Base-by-base conservation (phyloP, 2,797 vertebrate genomes). In the Eurystomus glaucurus region DNA sequence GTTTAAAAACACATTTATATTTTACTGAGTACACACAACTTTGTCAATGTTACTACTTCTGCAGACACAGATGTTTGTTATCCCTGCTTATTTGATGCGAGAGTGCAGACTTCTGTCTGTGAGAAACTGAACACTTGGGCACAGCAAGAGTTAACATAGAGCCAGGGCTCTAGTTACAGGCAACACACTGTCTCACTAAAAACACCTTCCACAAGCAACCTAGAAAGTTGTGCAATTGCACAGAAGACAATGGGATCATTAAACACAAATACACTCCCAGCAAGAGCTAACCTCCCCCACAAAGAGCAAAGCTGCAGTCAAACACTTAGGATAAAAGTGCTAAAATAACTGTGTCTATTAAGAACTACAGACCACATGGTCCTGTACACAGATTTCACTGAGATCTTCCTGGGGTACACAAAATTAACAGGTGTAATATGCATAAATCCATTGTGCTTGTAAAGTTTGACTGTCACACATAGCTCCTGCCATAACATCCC, bases 111-210 rank as follows among this genome's bases (percentile, higher is more conserved):
- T 35, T 35, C 35, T 35, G 35, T 35, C 35, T 35, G 35, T 35
- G 35, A 35, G 35, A 35, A 35, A 35, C 35, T 35, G 35, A 35
- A 35, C 35, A 76, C 61, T 13, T 61, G 48, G 58, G 78, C 74
- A 95, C 57, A 84, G 74, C 78, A 80, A 71, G 74, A 80, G 90
- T 46, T 76, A 88, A 76, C 51, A 68, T 57, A 75, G 69, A 74
- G 78, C 68, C 87, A 76, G 21, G 19, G 22, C 51, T 35, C 35
- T 35, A 35, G 7, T 35, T 35, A 35, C 37, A 76, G 26, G 75
- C 51, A 57, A 61, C 52, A 51, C 37, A 52, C 26, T 33, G n/a
- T 66, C 43, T 76, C 48, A 37, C 48, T 43, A 80, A 65, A 82
- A 71, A 60, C 54, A 48, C 54, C 64, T 88, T 87, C 41, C 57